Base-by-base conservation (phyloP, 2,888 invertebrate species). In the Thera britannica region DNA sequence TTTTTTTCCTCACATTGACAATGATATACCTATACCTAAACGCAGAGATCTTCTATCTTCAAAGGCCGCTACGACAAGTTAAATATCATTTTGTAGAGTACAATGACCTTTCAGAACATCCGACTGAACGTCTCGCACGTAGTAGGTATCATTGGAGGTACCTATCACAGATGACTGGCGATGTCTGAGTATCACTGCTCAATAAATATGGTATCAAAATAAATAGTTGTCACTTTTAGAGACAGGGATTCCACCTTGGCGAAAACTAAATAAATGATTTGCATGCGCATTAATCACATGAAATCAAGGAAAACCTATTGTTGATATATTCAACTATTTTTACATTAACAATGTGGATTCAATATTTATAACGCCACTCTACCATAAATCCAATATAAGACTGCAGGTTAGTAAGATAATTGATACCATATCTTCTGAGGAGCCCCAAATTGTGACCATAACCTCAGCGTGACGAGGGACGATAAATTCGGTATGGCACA, bases 11-110 rank as follows among this genome's bases (percentile, higher is more conserved):
- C 8, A 57, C 23, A 8, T 41, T 38, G 3, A 56, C 12, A 36
- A 56, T 62, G 61, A 72, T 66, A 71, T 68, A 83, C 23, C 23
- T 66, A 71, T 68, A 83, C 23, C 23, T 23, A 23, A 79, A 82
- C 82, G 81, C 76, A 75, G 72, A 59, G 12, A 61, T 75, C 76
- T 71, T 80, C 80, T n/a, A 61, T 75, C 76, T 71, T 80, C 80
- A 82, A 81, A 82, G 79, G 65, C 73, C 67, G 67, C 36, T 36
- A 34, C 71, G 73, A 79, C 77, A 81, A 79, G 77, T 79, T 80
- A 79, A 73, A 79, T 77, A 75, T 69, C 49, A 73, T 71, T 46
- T 64, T 55, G 68, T 72, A 73, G 70, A 76, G 83, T 75, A 65
- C 79, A 71, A 73, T 77, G 82, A 83, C 79, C 84, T 78, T 75